Evolutionary conservation across 2,797 vertebrate genomes (phyloP).

Genomic region (Parambassis ranga): DNA sequence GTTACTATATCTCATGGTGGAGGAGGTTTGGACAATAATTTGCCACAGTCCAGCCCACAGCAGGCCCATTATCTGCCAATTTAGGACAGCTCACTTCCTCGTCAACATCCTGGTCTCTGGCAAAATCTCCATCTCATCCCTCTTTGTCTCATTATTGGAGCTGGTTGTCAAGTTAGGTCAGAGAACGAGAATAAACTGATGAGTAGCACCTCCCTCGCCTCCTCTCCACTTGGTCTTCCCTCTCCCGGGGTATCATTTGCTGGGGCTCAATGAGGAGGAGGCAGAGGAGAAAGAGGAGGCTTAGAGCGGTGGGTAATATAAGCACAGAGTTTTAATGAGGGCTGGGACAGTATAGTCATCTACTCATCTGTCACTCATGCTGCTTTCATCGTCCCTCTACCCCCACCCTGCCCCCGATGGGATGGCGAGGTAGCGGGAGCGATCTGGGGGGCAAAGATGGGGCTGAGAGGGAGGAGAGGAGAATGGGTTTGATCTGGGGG

Average conservation of each 20-base stretch:
- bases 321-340: constrained; percentile 72
- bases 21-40: constrained; percentile 42
- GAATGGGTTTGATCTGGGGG: not conserved
- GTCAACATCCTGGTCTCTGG: constrained; percentile 65
- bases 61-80: constrained; percentile 58
- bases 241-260: constrained; percentile 67
- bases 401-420: constrained; percentile 18
- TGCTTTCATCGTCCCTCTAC: constrained; percentile 53
- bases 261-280: constrained; percentile 24
- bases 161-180: constrained; percentile 71
- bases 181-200: constrained; percentile 70
- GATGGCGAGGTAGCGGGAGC: constrained; percentile 43
- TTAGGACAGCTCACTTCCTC: constrained; percentile 66
- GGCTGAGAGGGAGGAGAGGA: constrained; percentile 29
- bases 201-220: constrained; percentile 51
- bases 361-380: constrained; percentile 75
- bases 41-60: constrained; percentile 34
- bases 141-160: constrained; percentile 70
- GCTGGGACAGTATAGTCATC: constrained; percentile 64
- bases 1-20: too few species aligned
- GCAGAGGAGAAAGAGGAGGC: constrained; percentile 47
- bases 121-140: constrained; percentile 52
- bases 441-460: constrained; percentile 32
- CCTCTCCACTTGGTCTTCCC: constrained; percentile 15
- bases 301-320: constrained; percentile 48